These are phyloP conservation scores for Spicauda simplicius DNA, from an alignment of 2,888 invertebrate species.

Conservation along the genomic window DNA sequence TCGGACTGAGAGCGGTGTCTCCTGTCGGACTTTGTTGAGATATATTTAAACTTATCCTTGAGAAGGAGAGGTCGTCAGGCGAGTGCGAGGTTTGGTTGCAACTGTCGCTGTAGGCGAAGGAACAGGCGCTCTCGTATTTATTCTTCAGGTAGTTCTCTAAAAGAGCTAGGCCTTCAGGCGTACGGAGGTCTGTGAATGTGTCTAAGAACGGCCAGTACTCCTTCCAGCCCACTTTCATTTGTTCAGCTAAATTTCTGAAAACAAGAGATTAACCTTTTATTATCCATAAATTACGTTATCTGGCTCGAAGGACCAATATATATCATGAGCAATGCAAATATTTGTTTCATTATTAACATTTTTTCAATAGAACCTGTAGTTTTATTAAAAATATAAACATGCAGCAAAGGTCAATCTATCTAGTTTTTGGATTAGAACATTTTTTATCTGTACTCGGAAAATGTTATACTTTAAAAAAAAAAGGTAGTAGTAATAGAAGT, in stretches of 20 bases:
- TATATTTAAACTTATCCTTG: conserved; percentile 60
- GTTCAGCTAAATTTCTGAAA: conserved; percentile 87
- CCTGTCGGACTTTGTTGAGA: conserved; percentile 53
- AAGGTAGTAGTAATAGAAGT: too few species aligned
- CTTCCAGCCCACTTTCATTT: conserved; percentile 91
- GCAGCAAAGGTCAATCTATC: too few species aligned
- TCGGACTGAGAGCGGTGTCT: conserved; percentile 75
- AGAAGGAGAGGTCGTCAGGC: conserved; percentile 64
- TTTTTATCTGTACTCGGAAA: too few species aligned
- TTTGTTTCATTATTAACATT: too few species aligned
- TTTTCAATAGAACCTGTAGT: too few species aligned
- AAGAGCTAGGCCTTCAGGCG: conserved; percentile 88
- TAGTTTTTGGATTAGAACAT: too few species aligned
- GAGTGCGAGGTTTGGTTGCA: conserved; percentile 57
- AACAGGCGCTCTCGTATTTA: conserved; percentile 77
- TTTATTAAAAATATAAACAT: too few species aligned
- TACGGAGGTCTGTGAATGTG: conserved; percentile 91
- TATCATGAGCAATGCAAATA: too few species aligned
- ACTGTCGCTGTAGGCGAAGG: conserved; percentile 68
- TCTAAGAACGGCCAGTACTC: conserved; percentile 97
- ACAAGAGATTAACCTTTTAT: too few species aligned
- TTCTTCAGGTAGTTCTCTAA: conserved; percentile 90
- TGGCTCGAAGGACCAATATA: too few species aligned
- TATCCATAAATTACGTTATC: too few species aligned
- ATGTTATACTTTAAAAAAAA: too few species aligned